Evolutionary conservation across 2,113 vertebrate species (phyloP).

Genomic region (Porphyrio hochstetteri): DNA sequence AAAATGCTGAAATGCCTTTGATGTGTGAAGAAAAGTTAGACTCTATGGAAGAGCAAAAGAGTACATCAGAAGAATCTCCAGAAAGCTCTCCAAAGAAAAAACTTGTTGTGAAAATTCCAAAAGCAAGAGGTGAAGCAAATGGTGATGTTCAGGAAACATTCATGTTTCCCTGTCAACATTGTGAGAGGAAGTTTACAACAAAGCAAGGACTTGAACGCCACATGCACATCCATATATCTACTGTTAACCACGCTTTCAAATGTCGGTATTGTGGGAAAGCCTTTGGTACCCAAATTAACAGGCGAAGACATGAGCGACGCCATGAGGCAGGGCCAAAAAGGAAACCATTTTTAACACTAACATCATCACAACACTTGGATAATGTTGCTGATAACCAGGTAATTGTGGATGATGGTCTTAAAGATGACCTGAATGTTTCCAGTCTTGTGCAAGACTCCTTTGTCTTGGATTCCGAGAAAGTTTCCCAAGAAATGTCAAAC

Average conservation of each 20-base stretch:
- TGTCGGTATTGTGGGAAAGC: slow-evolving; percentile 83
- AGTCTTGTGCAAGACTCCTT: slow-evolving; percentile 49
- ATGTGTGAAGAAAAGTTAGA: slow-evolving; percentile 77
- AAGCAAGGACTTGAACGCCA: slow-evolving; percentile 89
- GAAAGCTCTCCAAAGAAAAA: slow-evolving; percentile 73
- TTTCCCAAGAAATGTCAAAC: slow-evolving; percentile 48
- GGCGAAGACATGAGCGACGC: slow-evolving; percentile 81
- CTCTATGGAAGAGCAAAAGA: slow-evolving; percentile 75
- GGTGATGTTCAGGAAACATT: slow-evolving; percentile 73
- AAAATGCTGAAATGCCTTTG: slow-evolving; percentile 59
- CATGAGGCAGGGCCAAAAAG: slow-evolving; percentile 89
- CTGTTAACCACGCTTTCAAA: slow-evolving; percentile 76
- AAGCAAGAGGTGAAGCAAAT: slow-evolving; percentile 72
- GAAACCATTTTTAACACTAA: slow-evolving; percentile 63
- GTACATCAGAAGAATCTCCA: slow-evolving; percentile 54
- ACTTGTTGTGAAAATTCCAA: slow-evolving; percentile 48
- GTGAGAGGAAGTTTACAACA: slow-evolving; percentile 86
- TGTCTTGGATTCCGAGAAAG: slow-evolving; percentile 61
- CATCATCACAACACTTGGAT: background rate
- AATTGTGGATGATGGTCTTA: slow-evolving; percentile 43
- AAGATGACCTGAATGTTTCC: slow-evolving; percentile 33
- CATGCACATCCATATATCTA: slow-evolving; percentile 84
- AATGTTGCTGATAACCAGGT: slow-evolving; percentile 19
- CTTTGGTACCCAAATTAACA: slow-evolving; percentile 82
- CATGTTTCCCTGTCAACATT: slow-evolving; percentile 87